Percentiles rank a stretch among this genome's conserved stretches.
These are phyloP conservation scores for Gadus chalcogrammus DNA, from an alignment of 2,113 vertebrate species.

Conservation along the genomic window DNA sequence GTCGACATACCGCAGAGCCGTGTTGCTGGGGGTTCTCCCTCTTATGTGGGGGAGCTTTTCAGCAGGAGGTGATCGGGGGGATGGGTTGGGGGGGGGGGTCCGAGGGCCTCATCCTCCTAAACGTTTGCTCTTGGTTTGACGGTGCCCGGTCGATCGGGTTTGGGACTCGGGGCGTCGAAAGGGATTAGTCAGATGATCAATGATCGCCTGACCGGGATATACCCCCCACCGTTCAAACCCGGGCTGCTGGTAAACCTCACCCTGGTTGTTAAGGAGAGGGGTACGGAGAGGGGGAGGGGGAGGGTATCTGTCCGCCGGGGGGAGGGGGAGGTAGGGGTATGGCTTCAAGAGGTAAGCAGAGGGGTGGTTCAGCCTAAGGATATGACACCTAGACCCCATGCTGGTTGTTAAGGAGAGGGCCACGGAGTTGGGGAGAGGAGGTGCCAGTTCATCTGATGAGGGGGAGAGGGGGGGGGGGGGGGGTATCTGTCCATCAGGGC, in stretches of 20 bases:
- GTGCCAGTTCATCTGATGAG: neutral
- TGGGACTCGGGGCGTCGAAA: constrained; percentile 68
- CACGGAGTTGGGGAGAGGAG: constrained; percentile 25
- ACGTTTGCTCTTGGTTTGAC: constrained; percentile 60
- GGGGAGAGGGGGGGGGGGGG: too few relatives aligned
- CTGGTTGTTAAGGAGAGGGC: constrained; percentile 40
- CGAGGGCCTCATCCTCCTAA: constrained; percentile 57
- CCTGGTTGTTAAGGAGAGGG: too few relatives aligned
- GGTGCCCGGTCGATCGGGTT: constrained; percentile 52
- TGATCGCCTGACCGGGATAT: constrained; percentile 40
- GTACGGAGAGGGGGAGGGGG: neutral
- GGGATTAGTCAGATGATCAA: constrained; percentile 68
- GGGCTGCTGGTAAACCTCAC: too few relatives aligned
- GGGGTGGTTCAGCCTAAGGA: constrained; percentile 48
- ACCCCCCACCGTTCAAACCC: neutral
- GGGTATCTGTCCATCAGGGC: neutral
- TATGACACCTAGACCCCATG: constrained; percentile 49
- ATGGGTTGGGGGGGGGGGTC: constrained; percentile 17
- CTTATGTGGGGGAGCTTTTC: too few relatives aligned
- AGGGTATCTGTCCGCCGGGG: neutral
- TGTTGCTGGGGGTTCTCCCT: too few relatives aligned
- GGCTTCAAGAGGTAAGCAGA: constrained; percentile 48
- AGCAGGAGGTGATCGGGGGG: neutral
- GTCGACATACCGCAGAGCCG: too few relatives aligned
- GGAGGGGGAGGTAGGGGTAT: constrained; percentile 7